These are phyloP conservation scores for Gisinianus flammeolus DNA, from an alignment of 2,888 invertebrate genomes.

Conservation along the genomic window DNA sequence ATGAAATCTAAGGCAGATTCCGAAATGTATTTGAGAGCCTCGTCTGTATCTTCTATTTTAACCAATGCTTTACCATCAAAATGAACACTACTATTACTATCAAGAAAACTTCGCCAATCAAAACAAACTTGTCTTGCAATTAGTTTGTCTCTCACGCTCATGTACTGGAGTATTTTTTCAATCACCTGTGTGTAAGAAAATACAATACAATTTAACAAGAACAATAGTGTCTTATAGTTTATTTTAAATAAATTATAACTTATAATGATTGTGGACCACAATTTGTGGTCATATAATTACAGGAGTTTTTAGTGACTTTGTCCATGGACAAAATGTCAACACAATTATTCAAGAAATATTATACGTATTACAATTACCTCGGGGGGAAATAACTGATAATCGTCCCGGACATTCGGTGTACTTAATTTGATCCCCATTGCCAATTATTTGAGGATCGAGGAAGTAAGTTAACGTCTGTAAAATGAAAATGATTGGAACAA, in stretches of 20 bases:
- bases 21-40: not conserved
- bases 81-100: not conserved
- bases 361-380: slow-evolving; percentile 35
- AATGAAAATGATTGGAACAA: slow-evolving; percentile 1
- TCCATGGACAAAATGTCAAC: not conserved
- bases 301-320: not conserved
- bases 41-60: slow-evolving; percentile 33
- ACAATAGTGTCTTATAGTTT: not conserved
- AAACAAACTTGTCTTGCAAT: slow-evolving; percentile 46
- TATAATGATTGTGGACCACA: too few species aligned
- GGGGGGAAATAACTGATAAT: slow-evolving; percentile 44
- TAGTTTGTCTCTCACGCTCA: slow-evolving; percentile 44
- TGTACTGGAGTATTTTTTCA: slow-evolving; percentile 43
- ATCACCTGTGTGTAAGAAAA: slow-evolving; percentile 40
- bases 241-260: not conserved
- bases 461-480: too few species aligned
- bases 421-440: slow-evolving; percentile 35
- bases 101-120: slow-evolving; percentile 42
- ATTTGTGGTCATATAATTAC: too few species aligned
- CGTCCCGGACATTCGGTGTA: slow-evolving; percentile 23
- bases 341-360: not conserved
- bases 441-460: too few species aligned
- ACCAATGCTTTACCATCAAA: not conserved
- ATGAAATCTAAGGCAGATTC: not conserved
- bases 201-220: not conserved